A percentile compares a stretch with the other conserved stretches of the same genome.
Conservation (phyloP, 2,888 invertebrate genomes). For the Acronicta psi region DNA sequence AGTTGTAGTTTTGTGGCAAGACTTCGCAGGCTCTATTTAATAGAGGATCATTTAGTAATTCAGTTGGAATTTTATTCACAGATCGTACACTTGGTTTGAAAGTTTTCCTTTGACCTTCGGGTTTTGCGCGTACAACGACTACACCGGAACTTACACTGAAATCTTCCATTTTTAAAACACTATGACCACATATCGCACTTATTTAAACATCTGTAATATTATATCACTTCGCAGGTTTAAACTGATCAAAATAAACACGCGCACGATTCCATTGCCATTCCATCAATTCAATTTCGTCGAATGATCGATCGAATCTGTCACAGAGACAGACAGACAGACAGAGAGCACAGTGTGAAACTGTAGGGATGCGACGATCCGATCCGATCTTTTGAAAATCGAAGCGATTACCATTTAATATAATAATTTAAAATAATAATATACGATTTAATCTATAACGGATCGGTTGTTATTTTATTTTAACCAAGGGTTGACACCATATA, state of each 20-base stretch:
- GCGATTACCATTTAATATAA: too few relatives aligned
- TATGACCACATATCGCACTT: conserved; percentile 28
- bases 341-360: too few relatives aligned
- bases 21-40: conserved; percentile 92
- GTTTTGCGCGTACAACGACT: conserved; percentile 93
- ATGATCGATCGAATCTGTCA: too few relatives aligned
- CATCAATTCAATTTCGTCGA: too few relatives aligned
- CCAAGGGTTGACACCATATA: too few relatives aligned
- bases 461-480: too few relatives aligned
- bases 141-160: conserved; percentile 77
- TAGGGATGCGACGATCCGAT: too few relatives aligned
- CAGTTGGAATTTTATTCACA: conserved; percentile 94
- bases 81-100: conserved; percentile 92
- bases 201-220: not conserved
- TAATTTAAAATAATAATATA: too few relatives aligned
- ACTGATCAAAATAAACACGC: conserved; percentile 76
- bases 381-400: too few relatives aligned
- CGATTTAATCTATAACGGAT: too few relatives aligned
- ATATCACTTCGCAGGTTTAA: conserved; percentile 64
- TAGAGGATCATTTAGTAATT: conserved; percentile 92
- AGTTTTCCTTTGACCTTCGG: conserved; percentile 91
- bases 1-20: conserved; percentile 98
- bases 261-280: conserved; percentile 52
- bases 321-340: too few relatives aligned
- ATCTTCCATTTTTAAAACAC: conserved; percentile 72